These are phyloP conservation scores for Halictus ligatus DNA, from an alignment of 2,888 invertebrate genomes.

Conservation along the genomic window DNA sequence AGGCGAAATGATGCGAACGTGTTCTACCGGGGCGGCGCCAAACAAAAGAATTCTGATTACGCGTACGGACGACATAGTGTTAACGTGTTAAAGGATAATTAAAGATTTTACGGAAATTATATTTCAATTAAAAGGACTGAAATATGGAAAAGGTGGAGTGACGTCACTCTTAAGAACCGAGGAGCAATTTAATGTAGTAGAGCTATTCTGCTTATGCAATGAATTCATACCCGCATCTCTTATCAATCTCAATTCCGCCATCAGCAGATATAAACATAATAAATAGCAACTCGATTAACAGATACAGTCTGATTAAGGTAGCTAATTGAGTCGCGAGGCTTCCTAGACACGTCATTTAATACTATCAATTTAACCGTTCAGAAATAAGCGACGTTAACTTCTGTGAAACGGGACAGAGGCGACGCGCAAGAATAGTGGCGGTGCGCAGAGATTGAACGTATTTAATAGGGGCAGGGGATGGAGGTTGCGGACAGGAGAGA, in stretches of 20 bases:
- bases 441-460: conserved; percentile 14
- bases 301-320: neutral
- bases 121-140: neutral
- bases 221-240: neutral
- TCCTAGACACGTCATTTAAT: neutral
- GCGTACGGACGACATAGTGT: too few relatives aligned
- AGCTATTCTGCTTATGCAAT: neutral
- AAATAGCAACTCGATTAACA: neutral
- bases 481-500: neutral
- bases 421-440: conserved; percentile 25
- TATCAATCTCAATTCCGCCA: neutral
- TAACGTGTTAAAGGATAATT: neutral
- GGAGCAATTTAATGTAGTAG: neutral
- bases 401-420: neutral
- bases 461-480: neutral
- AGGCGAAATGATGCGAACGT: too few relatives aligned
- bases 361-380: neutral
- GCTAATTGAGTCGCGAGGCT: neutral
- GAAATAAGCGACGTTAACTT: conserved; percentile 7
- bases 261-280: neutral
- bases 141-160: neutral
- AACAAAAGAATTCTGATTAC: too few relatives aligned
- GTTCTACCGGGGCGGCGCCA: too few relatives aligned
- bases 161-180: neutral
- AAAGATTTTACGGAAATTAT: neutral